Conservation (phyloP, 2,113 vertebrate genomes). For the Heterochromis multidens region DNA sequence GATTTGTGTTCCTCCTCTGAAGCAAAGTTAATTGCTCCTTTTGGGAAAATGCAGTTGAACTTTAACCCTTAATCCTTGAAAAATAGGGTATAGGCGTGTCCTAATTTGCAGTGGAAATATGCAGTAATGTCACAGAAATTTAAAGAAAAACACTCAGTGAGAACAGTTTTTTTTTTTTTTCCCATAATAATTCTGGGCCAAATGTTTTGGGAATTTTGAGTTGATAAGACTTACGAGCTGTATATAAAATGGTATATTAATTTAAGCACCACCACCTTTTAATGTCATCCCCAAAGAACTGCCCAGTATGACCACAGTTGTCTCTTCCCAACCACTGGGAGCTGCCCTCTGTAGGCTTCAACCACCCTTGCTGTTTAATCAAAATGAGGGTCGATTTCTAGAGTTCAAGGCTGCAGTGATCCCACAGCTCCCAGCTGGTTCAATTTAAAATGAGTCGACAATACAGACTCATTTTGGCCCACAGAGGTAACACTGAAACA, state of each 20-base stretch:
- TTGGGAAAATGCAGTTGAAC: constrained; percentile 10
- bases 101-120: not conserved
- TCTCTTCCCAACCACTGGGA: constrained; percentile 21
- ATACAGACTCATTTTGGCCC: constrained; percentile 35
- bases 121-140: not conserved
- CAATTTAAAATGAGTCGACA: constrained; percentile 42
- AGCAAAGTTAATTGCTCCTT: constrained; percentile 22
- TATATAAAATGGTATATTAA: not conserved
- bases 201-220: not conserved
- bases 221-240: not conserved
- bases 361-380: constrained; percentile 18
- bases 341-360: constrained; percentile 19
- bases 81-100: not conserved
- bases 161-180: not conserved
- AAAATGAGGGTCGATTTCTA: constrained; percentile 50
- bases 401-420: constrained; percentile 38
- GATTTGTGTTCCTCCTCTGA: not conserved
- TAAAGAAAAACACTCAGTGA: not conserved
- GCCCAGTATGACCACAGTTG: constrained; percentile 23
- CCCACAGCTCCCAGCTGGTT: constrained; percentile 25
- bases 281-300: constrained; percentile 12
- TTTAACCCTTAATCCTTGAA: not conserved
- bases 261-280: not conserved
- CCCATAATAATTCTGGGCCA: not conserved
- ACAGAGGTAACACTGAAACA: constrained; percentile 40